Evolutionary conservation across 2,888 invertebrate species (phyloP).

Genomic region (Quadroppia sp.): DNA sequence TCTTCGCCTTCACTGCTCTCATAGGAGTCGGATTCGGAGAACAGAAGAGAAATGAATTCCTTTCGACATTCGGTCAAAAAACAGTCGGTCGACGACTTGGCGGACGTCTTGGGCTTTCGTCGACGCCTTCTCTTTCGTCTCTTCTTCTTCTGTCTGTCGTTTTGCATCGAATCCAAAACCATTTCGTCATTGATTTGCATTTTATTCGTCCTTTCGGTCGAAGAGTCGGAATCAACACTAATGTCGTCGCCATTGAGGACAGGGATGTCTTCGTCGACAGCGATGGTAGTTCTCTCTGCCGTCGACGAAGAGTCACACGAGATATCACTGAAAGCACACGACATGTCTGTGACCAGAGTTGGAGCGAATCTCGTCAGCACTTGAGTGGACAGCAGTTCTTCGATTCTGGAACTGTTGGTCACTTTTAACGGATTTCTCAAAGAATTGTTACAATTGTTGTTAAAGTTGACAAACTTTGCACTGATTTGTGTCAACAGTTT

Average conservation of each 20-base stretch:
- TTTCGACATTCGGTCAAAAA: neutral
- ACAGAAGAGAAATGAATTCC: neutral
- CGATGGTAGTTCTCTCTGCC: neutral
- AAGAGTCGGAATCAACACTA: constrained; percentile 17
- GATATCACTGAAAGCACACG: neutral
- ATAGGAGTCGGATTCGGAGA: neutral
- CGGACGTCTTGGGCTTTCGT: neutral
- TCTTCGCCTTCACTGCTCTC: neutral
- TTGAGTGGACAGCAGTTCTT: neutral
- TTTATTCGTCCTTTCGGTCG: neutral
- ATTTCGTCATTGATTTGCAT: neutral
- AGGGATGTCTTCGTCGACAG: neutral
- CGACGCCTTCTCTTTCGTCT: constrained; percentile 25
- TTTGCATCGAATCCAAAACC: constrained; percentile 14
- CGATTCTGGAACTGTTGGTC: neutral
- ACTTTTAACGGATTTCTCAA: neutral
- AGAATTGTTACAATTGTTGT: neutral
- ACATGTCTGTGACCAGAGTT: neutral
- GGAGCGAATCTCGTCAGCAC: neutral
- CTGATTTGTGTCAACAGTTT: neutral
- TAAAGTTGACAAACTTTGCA: neutral
- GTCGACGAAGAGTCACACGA: neutral
- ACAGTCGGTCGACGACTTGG: neutral
- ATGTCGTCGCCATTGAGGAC: neutral
- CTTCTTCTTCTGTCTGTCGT: constrained; percentile 14